Evolutionary conservation across 2,797 vertebrate genomes (phyloP).

Genomic region (Calcarius lapponicus): DNA sequence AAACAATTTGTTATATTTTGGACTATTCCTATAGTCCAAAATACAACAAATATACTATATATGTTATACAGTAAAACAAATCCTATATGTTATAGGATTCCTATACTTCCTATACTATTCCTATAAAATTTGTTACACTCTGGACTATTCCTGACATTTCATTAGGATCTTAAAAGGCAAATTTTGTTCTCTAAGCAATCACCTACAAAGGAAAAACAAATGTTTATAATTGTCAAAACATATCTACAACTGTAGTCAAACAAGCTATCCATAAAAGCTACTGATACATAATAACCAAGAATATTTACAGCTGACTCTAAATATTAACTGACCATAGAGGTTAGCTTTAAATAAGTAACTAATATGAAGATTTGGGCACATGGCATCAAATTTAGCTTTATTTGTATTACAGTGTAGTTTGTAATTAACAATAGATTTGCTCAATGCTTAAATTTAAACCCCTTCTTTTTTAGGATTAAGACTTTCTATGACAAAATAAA

Average conservation of each 20-base stretch:
- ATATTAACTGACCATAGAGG: neutral
- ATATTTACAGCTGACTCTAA: constrained; percentile 25
- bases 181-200: constrained; percentile 33
- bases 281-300: constrained; percentile 11
- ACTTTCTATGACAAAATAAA: constrained; percentile 23
- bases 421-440: constrained; percentile 26
- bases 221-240: constrained; percentile 18
- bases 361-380: neutral
- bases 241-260: constrained; percentile 3
- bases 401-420: constrained; percentile 42
- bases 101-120: neutral
- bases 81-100: neutral
- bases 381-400: constrained; percentile 48
- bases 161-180: constrained; percentile 39
- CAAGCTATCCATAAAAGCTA: constrained; percentile 34
- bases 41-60: neutral
- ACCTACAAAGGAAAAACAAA: neutral
- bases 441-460: constrained; percentile 21
- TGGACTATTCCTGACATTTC: neutral
- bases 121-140: neutral
- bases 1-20: constrained; percentile 22
- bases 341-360: constrained; percentile 55
- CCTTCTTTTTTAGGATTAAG: neutral
- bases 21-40: neutral
- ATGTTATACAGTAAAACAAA: neutral